Percentiles rank a stretch among this genome's conserved stretches.
Evolutionary conservation across 2,888 invertebrate genomes (phyloP).

Genomic region (Gastracanthus pulcherrimus): DNA sequence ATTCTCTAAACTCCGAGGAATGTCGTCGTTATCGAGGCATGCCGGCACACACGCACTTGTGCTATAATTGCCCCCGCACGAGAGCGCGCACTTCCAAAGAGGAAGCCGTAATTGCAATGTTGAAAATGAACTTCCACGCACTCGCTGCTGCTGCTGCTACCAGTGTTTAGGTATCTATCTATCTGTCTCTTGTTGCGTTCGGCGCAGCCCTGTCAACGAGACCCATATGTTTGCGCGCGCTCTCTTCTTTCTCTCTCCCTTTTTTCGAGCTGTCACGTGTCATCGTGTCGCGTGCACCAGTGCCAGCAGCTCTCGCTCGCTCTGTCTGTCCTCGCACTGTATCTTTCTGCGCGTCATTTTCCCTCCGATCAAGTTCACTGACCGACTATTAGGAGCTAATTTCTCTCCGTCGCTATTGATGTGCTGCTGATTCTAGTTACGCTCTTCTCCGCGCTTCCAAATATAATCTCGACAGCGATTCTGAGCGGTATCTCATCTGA

Average conservation of each 20-base stretch:
- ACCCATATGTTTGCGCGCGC: background rate
- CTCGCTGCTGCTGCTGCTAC: background rate
- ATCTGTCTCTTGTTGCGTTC: background rate
- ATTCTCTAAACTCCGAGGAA: conserved; percentile 16
- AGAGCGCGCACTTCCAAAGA: conserved; percentile 52
- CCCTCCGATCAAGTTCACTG: background rate
- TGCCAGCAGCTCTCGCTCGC: background rate
- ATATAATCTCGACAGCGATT: too few relatives aligned
- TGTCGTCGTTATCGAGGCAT: conserved; percentile 23
- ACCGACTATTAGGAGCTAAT: conserved; percentile 21
- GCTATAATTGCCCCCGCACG: conserved; percentile 59
- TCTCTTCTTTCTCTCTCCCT: background rate
- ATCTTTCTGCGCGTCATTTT: background rate
- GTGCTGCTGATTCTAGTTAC: too few relatives aligned
- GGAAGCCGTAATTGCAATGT: conserved; percentile 60
- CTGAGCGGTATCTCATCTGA: too few relatives aligned
- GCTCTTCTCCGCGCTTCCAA: background rate
- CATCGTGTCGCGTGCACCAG: background rate
- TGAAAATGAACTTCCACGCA: conserved; percentile 58
- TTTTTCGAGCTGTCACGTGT: conserved; percentile 10
- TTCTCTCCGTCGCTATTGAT: background rate
- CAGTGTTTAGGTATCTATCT: background rate
- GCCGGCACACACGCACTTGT: background rate
- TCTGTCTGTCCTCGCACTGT: background rate
- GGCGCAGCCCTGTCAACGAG: too few relatives aligned